Evolutionary conservation across 2,113 vertebrate genomes (phyloP).

Genomic region (Xiphophorus maculatus): DNA sequence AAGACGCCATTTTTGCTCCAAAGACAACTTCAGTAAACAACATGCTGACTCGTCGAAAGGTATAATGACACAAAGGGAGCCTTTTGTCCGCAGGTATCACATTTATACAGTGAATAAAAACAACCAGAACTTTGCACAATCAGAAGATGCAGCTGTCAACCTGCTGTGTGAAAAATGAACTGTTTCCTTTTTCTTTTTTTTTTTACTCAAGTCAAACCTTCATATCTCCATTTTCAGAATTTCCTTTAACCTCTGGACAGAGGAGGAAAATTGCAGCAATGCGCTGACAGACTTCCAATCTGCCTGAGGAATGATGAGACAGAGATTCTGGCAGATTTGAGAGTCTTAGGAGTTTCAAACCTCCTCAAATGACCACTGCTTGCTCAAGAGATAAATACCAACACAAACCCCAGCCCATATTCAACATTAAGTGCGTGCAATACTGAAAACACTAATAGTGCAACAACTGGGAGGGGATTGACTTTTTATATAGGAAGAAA

Average conservation of each 20-base stretch:
- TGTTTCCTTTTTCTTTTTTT: constrained; percentile 13
- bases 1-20: constrained; percentile 62
- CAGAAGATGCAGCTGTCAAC: constrained; percentile 21
- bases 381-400: constrained; percentile 6
- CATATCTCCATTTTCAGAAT: constrained; percentile 25
- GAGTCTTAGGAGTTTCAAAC: constrained; percentile 24
- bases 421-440: constrained; percentile 2
- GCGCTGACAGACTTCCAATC: constrained; percentile 46
- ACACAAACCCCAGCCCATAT: not conserved
- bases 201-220: constrained; percentile 32
- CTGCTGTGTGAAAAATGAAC: constrained; percentile 20
- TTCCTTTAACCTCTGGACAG: constrained; percentile 21
- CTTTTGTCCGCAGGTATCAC: constrained; percentile 33
- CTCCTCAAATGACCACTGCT: constrained; percentile 16
- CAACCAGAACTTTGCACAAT: not conserved
- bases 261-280: not conserved
- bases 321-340: constrained; percentile 57
- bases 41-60: constrained; percentile 65
- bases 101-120: constrained; percentile 18
- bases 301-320: constrained; percentile 39
- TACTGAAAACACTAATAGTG: not conserved
- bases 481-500: not conserved
- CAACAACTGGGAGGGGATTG: too few species aligned
- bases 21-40: constrained; percentile 74
- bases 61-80: constrained; percentile 24